Conservation (phyloP, 2,888 invertebrate genomes). For the Chydorus sphaericus region DNA sequence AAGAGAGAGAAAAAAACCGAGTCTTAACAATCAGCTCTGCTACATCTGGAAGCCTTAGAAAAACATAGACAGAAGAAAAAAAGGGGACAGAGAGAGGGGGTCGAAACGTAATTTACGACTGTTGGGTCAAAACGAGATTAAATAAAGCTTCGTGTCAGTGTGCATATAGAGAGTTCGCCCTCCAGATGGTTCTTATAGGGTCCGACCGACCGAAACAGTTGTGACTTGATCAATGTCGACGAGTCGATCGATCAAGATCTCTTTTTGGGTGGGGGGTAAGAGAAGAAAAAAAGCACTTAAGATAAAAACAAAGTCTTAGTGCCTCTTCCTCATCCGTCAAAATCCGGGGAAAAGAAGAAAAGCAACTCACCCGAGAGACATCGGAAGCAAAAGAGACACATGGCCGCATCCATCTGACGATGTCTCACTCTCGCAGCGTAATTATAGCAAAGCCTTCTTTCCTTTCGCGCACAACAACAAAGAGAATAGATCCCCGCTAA, state of each 20-base stretch:
- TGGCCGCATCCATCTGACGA: background rate
- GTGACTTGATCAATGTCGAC: no score
- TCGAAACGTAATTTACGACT: background rate
- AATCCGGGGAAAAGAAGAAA: background rate
- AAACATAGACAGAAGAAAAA: no score
- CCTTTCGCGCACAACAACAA: no score
- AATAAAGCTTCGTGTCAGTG: no score
- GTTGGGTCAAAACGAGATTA: background rate
- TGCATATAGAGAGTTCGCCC: no score
- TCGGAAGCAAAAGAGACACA: constrained; percentile 4
- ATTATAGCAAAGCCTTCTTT: background rate
- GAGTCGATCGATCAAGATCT: no score
- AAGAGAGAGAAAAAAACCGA: background rate
- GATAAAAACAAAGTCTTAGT: background rate
- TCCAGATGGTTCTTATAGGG: no score
- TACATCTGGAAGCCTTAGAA: background rate
- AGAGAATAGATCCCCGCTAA: no score
- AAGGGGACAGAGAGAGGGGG: background rate
- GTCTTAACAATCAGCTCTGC: background rate
- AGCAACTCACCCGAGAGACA: background rate
- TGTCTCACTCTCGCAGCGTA: background rate
- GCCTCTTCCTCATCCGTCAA: constrained; percentile 4
- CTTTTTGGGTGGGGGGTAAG: background rate
- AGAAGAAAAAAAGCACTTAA: background rate
- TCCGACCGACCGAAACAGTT: no score